Percentiles rank a stretch among this genome's conserved stretches.
Conservation (phyloP, 2,888 invertebrate genomes). For the Sepioteuthis lessoniana region DNA sequence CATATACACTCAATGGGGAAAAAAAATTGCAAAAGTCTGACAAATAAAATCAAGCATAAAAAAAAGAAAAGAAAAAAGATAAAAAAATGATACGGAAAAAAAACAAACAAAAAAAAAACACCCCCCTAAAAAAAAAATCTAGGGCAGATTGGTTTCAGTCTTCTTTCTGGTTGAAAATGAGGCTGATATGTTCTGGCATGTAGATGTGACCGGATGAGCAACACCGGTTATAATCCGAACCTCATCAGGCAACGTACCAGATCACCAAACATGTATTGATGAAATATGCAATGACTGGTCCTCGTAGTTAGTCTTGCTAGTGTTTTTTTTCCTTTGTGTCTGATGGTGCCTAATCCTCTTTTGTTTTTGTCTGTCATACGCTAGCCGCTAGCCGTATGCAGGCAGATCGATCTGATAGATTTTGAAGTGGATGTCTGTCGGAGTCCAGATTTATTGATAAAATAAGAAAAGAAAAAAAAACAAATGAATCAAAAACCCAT, state of each 20-base stretch:
- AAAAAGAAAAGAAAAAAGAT: not conserved
- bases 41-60: too few species aligned
- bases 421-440: slow-evolving; percentile 33
- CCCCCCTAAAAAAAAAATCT: not conserved
- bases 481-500: not conserved
- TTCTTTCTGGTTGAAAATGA: not conserved
- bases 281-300: slow-evolving; percentile 33
- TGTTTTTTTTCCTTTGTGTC: not conserved
- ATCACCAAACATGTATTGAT: slow-evolving; percentile 33
- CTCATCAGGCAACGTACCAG: slow-evolving; percentile 33
- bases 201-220: slow-evolving; percentile 33
- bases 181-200: not conserved
- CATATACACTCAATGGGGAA: too few species aligned
- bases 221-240: not conserved
- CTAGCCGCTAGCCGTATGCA: not conserved
- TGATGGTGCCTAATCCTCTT: not conserved
- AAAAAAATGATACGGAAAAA: too few species aligned
- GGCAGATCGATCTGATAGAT: slow-evolving; percentile 33
- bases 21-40: too few species aligned
- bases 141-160: slow-evolving; percentile 4
- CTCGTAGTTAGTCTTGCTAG: not conserved
- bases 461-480: not conserved
- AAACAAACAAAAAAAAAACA: not conserved
- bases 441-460: slow-evolving; percentile 33
- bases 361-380: slow-evolving; percentile 33